phyloP scores from a whole-genome alignment of 2,888 invertebrate genomes.

The Hyles lineata region DNA sequence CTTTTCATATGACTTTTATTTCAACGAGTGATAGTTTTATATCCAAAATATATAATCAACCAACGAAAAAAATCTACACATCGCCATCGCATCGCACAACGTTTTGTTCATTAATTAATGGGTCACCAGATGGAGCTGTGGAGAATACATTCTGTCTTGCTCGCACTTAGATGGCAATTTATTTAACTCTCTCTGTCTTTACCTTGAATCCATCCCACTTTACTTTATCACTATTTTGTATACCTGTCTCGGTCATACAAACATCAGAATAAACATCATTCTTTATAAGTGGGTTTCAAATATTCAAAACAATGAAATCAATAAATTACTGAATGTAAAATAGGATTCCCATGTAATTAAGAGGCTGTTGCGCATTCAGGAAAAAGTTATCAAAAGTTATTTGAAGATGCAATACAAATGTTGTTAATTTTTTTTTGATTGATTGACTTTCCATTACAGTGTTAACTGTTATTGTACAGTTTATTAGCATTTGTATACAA shows the following conservation, averaged over 20 bases:
- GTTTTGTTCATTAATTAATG: conserved; percentile 38
- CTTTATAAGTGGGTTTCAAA: not conserved
- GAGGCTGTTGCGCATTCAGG: no score
- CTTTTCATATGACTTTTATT: conserved; percentile 43
- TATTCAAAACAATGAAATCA: not conserved
- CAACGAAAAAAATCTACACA: conserved; percentile 69
- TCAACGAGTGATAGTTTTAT: conserved; percentile 45
- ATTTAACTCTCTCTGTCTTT: conserved; percentile 32
- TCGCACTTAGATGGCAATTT: not conserved
- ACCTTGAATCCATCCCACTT: not conserved
- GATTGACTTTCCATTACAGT: no score
- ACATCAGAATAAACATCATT: not conserved
- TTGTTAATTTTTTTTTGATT: no score
- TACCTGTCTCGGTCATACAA: conserved; percentile 18
- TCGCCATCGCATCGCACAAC: conserved; percentile 63
- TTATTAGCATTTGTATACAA: no score
- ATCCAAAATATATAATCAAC: conserved; percentile 59
- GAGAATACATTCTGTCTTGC: not conserved
- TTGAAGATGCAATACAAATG: no score
- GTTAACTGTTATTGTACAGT: no score
- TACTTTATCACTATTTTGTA: conserved; percentile 1
- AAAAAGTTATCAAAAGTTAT: no score
- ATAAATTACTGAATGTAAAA: not conserved
- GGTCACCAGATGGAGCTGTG: conserved; percentile 48
- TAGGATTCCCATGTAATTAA: no score